Evolutionary conservation across 1,140 invertebrate genomes (phyloP).

Genomic region (Polypedilum pembai): DNA sequence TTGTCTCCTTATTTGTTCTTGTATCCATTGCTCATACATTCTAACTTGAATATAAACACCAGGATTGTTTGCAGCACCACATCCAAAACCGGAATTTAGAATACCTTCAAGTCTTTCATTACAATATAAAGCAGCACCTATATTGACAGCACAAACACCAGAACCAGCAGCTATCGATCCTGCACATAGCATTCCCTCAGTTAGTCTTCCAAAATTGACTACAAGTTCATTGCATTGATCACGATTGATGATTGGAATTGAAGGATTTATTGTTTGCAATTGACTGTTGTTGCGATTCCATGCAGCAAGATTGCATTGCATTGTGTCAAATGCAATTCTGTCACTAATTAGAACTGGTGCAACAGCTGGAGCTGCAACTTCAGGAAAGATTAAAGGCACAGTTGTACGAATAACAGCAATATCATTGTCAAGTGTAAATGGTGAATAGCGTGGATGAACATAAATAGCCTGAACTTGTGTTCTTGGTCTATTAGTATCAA

Average conservation of each 20-base stretch:
- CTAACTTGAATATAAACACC: not conserved
- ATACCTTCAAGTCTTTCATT: not conserved
- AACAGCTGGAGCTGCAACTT: not conserved
- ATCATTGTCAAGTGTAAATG: constrained; percentile 7
- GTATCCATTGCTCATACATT: not conserved
- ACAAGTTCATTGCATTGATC: constrained; percentile 3
- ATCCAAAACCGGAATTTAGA: not conserved
- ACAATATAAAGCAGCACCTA: not conserved
- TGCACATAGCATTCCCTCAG: not conserved
- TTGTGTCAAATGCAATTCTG: constrained; percentile 3
- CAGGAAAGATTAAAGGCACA: not conserved
- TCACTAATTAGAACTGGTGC: not conserved
- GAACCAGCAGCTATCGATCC: not conserved
- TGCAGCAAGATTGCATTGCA: not conserved
- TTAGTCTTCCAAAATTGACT: not conserved
- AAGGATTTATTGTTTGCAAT: not conserved
- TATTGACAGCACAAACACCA: not conserved
- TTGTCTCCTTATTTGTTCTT: not conserved
- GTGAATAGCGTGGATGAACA: not conserved
- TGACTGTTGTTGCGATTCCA: not conserved
- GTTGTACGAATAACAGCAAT: not conserved
- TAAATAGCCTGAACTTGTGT: not conserved
- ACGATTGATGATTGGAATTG: constrained; percentile 20
- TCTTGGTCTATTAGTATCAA: not conserved
- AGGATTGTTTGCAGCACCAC: not conserved